Evolutionary conservation across 2,797 vertebrate species (phyloP).

Genomic region (Clarias fuscus): DNA sequence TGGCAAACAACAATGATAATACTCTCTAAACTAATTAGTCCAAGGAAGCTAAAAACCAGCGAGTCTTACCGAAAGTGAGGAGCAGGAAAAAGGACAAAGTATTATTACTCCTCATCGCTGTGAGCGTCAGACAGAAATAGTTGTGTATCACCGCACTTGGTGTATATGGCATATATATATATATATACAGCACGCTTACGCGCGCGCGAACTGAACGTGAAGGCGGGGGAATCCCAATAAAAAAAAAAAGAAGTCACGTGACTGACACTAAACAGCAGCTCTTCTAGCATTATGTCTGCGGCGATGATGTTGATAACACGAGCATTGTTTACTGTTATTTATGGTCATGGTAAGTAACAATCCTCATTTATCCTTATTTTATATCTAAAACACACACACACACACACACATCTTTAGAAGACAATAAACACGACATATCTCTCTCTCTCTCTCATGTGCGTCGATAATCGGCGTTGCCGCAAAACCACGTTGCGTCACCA

Average conservation of each 20-base stretch:
- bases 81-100: neutral
- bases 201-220: neutral
- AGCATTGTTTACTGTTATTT: neutral
- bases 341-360: neutral
- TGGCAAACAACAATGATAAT: neutral
- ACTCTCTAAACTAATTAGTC: neutral
- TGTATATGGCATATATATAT: no score
- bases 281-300: no score
- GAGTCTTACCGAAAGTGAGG: constrained; percentile 40
- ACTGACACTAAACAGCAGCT: no score
- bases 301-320: neutral
- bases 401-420: neutral
- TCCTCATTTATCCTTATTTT: neutral
- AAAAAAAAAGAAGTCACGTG: no score
- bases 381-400: neutral
- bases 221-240: neutral
- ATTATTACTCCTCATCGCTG: constrained; percentile 9
- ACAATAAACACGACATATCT: no score
- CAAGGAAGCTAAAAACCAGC: neutral
- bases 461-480: no score
- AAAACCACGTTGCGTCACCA: neutral
- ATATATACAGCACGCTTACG: neutral
- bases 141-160: rapidly evolving
- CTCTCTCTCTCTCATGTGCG: no score
- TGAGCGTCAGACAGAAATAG: neutral